A percentile compares a stretch with the other conserved stretches of the same genome.
Conservation (phyloP, 2,797 vertebrate genomes). For the Emydoidea blandingii region DNA sequence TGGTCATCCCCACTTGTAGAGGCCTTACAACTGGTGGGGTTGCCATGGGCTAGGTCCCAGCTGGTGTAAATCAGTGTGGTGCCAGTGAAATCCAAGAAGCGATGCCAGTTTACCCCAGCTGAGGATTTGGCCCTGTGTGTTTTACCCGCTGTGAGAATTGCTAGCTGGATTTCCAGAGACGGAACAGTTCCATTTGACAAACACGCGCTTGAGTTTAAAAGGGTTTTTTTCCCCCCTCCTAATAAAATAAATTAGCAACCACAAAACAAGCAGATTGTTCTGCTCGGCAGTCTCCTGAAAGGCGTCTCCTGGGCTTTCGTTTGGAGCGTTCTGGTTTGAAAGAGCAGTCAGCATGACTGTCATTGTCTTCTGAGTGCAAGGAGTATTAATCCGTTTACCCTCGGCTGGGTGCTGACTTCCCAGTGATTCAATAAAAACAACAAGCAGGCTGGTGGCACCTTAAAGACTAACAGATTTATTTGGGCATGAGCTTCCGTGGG, state of each 20-base stretch:
- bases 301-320: background rate
- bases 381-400: background rate
- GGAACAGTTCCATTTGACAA: background rate
- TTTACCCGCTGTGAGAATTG: too few relatives aligned
- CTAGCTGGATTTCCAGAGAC: background rate
- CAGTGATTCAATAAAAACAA: too few relatives aligned
- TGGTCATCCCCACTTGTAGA: background rate
- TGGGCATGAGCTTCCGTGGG: too few relatives aligned
- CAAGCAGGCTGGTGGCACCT: too few relatives aligned
- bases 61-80: background rate
- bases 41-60: background rate
- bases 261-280: background rate
- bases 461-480: too few relatives aligned
- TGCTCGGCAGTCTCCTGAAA: background rate
- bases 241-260: background rate
- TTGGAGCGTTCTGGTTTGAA: background rate
- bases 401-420: too few relatives aligned
- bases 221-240: background rate
- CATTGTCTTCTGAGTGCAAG: background rate
- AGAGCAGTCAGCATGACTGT: background rate
- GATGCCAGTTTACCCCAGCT: background rate
- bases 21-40: background rate
- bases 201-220: background rate
- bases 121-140: background rate
- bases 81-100: background rate